Evolutionary conservation across 2,113 vertebrate genomes (phyloP).

Genomic region (Anser cygnoides): DNA sequence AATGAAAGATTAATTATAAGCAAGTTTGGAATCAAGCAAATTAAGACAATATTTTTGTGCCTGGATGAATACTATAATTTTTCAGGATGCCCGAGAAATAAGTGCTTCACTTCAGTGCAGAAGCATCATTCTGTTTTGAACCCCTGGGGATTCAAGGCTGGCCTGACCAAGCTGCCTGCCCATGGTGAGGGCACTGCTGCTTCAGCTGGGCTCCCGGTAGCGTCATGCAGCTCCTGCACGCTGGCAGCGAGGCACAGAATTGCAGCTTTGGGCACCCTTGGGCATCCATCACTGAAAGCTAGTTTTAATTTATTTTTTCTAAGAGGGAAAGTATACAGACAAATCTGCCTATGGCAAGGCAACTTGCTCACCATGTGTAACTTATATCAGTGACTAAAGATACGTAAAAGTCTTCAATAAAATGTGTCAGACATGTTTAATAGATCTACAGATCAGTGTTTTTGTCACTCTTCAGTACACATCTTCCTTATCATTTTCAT

Average conservation of each 20-base stretch:
- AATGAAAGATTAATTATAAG: not conserved
- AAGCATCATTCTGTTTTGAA: not conserved
- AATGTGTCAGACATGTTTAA: not conserved
- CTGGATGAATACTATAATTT: not conserved
- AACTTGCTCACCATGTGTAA: not conserved
- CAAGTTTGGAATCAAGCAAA: not conserved
- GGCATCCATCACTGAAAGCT: not conserved
- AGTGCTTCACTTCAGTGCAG: not conserved
- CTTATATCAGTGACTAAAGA: not conserved
- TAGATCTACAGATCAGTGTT: not conserved
- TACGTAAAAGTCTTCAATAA: not conserved
- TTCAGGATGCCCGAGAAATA: not conserved
- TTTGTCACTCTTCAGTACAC: not conserved
- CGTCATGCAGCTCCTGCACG: not conserved
- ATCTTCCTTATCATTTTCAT: not conserved
- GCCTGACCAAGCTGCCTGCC: not conserved
- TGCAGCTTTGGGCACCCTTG: not conserved
- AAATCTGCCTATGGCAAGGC: not conserved
- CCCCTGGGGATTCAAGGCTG: not conserved
- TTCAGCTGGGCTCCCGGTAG: not conserved
- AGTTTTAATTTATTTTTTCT: not conserved
- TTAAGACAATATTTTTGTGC: not conserved
- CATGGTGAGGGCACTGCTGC: accelerated
- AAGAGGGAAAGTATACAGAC: not conserved
- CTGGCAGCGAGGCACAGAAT: not conserved